A percentile compares a stretch with the other conserved stretches of the same genome.
Conservation (phyloP, 2,888 invertebrate species). For the Torymus texanus region DNA sequence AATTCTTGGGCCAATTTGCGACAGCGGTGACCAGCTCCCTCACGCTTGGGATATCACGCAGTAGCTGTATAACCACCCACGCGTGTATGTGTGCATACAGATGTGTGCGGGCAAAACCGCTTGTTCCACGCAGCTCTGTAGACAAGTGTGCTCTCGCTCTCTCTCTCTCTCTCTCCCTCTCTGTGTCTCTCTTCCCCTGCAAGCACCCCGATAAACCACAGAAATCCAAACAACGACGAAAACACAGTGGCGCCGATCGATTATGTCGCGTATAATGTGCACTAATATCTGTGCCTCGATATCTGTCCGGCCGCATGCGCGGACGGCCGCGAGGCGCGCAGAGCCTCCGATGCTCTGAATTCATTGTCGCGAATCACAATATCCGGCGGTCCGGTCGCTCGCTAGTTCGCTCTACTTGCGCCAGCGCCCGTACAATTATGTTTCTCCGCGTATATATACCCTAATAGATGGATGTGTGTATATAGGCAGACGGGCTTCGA, state of each 20-base stretch:
- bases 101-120: slow-evolving; percentile 15
- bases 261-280: slow-evolving; percentile 58
- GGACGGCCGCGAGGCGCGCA: slow-evolving; percentile 5
- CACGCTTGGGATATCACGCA: slow-evolving; percentile 59
- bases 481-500: no score
- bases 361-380: slow-evolving; percentile 39
- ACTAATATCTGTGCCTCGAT: slow-evolving; percentile 39
- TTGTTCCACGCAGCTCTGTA: slow-evolving; percentile 29
- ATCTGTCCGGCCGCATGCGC: background rate
- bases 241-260: slow-evolving; percentile 64
- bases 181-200: background rate
- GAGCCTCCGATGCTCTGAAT: background rate
- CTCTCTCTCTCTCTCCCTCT: background rate
- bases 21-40: slow-evolving; percentile 2
- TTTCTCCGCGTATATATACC: background rate
- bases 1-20: slow-evolving; percentile 58
- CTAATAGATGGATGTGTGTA: no score
- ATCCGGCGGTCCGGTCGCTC: background rate
- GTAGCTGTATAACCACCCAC: slow-evolving; percentile 42
- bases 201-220: slow-evolving; percentile 50
- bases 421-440: slow-evolving; percentile 23
- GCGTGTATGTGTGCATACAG: background rate
- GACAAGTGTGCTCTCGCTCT: background rate
- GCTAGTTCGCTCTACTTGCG: background rate
- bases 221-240: slow-evolving; percentile 67